Conservation (phyloP, 2,888 invertebrate species). For the Andrena dorsata region DNA sequence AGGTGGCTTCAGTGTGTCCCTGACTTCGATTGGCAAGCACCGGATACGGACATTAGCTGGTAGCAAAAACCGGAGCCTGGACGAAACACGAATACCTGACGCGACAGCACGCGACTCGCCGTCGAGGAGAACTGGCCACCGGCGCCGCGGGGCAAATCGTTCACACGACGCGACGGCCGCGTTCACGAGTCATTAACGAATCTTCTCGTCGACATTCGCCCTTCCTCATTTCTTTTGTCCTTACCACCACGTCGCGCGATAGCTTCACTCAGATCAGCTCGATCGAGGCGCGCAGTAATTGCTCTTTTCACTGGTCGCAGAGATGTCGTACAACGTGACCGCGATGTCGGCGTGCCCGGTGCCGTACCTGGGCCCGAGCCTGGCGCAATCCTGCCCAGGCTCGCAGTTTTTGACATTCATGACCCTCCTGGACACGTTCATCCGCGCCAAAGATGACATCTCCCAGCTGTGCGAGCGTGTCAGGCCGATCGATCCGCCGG, state of each 20-base stretch:
- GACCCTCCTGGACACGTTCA: conserved; percentile 88
- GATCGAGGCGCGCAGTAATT: background rate
- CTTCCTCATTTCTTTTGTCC: background rate
- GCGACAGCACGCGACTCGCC: conserved; percentile 26
- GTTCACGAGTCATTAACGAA: conserved; percentile 24
- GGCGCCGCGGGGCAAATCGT: conserved; percentile 1
- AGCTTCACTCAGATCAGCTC: background rate
- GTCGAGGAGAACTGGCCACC: background rate
- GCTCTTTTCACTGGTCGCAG: conserved; percentile 57
- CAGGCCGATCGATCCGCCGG: conserved; percentile 84
- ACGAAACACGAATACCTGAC: conserved; percentile 38
- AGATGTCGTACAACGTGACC: conserved; percentile 78
- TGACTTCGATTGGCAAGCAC: conserved; percentile 50
- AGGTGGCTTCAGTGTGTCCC: conserved; percentile 33
- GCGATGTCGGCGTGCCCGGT: conserved; percentile 85
- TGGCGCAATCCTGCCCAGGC: conserved; percentile 87
- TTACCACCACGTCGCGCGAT: conserved; percentile 9
- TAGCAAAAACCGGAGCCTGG: conserved; percentile 6
- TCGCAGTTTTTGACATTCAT: conserved; percentile 89
- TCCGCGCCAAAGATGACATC: conserved; percentile 83
- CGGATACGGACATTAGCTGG: conserved; percentile 43
- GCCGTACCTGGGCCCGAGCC: conserved; percentile 87
- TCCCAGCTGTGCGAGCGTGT: conserved; percentile 87
- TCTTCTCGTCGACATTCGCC: background rate
- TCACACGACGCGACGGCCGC: background rate